phyloP scores from a whole-genome alignment of 2,797 vertebrate genomes.

The Trematomus bernacchii region DNA sequence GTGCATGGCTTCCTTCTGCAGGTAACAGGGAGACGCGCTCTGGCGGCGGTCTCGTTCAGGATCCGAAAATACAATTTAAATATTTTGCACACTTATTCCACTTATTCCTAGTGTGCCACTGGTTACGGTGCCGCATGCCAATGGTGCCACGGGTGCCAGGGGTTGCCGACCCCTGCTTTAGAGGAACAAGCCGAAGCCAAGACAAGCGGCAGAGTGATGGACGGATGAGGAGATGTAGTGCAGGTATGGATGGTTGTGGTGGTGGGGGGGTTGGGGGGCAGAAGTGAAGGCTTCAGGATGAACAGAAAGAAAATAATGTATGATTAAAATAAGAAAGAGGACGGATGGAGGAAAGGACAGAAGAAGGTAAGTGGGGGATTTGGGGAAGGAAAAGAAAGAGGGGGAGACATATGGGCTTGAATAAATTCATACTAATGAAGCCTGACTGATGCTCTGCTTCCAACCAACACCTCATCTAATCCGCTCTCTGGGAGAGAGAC shows the following conservation, averaged over 20 bases:
- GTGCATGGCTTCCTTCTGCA: too few relatives aligned
- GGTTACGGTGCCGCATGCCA: too few relatives aligned
- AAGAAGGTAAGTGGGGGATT: conserved; percentile 33
- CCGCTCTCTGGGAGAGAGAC: conserved; percentile 68
- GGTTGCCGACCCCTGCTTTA: too few relatives aligned
- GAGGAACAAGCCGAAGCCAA: conserved; percentile 57
- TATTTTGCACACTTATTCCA: too few relatives aligned
- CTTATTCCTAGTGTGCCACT: too few relatives aligned
- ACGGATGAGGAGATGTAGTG: conserved; percentile 47
- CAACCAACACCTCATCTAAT: conserved; percentile 83
- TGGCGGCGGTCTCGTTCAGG: too few relatives aligned
- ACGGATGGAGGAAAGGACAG: conserved; percentile 29
- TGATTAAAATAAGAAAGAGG: conserved; percentile 1
- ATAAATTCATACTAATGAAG: conserved; percentile 88
- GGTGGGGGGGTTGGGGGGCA: background rate
- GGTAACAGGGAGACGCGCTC: too few relatives aligned
- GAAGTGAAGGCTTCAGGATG: too few relatives aligned
- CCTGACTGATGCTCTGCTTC: conserved; percentile 82
- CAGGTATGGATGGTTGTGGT: conserved; percentile 25
- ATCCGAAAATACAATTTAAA: too few relatives aligned
- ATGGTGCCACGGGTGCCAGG: too few relatives aligned
- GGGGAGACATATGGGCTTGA: conserved; percentile 82
- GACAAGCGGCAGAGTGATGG: conserved; percentile 46
- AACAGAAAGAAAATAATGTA: conserved; percentile 15
- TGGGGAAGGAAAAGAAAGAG: conserved; percentile 30